Evolutionary conservation across 2,797 vertebrate species (phyloP), one percentile per base, ranked within the genome.

Genomic region (Myotis findleyi): DNA sequence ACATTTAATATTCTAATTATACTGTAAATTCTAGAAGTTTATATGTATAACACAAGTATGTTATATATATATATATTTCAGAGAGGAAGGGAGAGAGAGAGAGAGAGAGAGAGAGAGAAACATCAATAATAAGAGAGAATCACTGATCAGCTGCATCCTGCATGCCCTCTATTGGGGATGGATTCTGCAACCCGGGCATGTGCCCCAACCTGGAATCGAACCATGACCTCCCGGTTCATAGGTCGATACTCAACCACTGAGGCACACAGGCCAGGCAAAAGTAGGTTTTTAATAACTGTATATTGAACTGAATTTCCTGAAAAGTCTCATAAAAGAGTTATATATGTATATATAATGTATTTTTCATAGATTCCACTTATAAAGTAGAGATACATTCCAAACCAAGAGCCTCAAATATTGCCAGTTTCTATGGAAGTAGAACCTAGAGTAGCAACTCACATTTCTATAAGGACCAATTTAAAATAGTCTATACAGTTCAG

Each of bases 271-370:
- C 12, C 59, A 62, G 59, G 59, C 25, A 92, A 73, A 86, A 66
- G 25, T 62, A 36, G n/a, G 20, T 86, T 91, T 89, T 93, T 55
- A 86, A 77, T 57, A 94, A 73, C 38, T 6, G n/a, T 38, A 55
- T 23, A 51, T 53, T 80, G 30, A 83, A 57, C 7, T 87, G 27
- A 44, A 80, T 94, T 95, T 94, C 85, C 80, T 57, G 20, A 76
- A 44, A 91, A 72, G 6, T 14, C 72, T 88, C n/a, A 64, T 76
- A 49, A 69, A 62, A 93, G 41, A 73, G 44, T 71, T 6, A 0
- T 64, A 8, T 71, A 8, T 76, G 18, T 76, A 33, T 62, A 44
- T 80, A 21, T 38, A 69, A 30, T 66, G 18, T 77, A 66, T 85
- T 76, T 91, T 66, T 90, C 41, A 44, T 53, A 49, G n/a, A 69